Base-by-base conservation (phyloP, 2,797 vertebrate species). In the Cichlasoma orientale region DNA sequence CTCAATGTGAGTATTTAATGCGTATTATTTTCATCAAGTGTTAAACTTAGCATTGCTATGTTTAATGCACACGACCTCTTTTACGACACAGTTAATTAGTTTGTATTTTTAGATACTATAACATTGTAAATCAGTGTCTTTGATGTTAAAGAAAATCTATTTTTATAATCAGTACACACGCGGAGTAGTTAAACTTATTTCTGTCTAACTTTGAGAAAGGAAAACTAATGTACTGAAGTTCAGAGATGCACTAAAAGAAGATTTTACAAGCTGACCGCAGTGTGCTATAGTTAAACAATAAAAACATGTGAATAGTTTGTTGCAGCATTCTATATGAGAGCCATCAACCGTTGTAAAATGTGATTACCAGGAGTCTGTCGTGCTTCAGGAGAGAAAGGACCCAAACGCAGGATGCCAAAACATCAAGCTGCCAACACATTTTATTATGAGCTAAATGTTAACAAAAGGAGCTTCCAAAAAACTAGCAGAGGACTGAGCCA, bases 51-150 rank as follows among this genome's bases (percentile, higher is more conserved):
- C 3, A 4, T 29, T n/a, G 31, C 31, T 53, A 50, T 29, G 61
- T 68, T 68, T 68, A 47, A 47, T 19, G 8, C 38, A 12, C 38
- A 5, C 44, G 29, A 68, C 0, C 1, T 50, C 25, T 68, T 36
- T 55, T 56, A 66, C 61, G 11, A 58, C 33, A 71, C 18, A 69
- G 63, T 68, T 80, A 4, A 3, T 47, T 11, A 36, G 7, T 18
- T 19, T 12, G 7, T 73, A 44, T 69, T 74, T 83, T 57, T 72
- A 69, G 19, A 63, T 31, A 25, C 29, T 68, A 50, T 68, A 29
- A 68, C 29, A 50, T 3, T 68, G 44, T 52, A 52, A 50, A 68
- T 52, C 25, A 68, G 25, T 52, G 63, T 68, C 63, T 52, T 41
- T 50, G 10, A 31, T 19, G 0, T 31, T 68, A 31, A 52, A 47